Conservation (phyloP, 2,113 vertebrate species). For the Rhynchomys soricoides region DNA sequence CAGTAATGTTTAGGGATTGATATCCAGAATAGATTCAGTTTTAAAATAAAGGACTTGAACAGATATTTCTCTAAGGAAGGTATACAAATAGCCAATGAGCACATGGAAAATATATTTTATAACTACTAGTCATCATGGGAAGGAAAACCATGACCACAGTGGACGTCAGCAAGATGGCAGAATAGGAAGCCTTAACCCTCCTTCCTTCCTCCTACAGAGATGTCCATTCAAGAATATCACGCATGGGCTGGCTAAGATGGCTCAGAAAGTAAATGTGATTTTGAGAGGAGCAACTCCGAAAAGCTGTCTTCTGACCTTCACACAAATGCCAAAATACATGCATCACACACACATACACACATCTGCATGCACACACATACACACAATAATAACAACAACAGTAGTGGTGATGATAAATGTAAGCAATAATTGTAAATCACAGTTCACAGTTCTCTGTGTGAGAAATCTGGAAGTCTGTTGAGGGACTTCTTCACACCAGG, state of each 20-base stretch:
- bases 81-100: not conserved
- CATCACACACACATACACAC: not conserved
- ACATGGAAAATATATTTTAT: not conserved
- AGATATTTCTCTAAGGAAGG: not conserved
- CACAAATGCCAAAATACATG: not conserved
- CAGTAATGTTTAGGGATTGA: slow-evolving; percentile 3
- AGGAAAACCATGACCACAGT: slow-evolving; percentile 41
- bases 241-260: not conserved
- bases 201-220: not conserved
- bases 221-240: not conserved
- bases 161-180: slow-evolving; percentile 25
- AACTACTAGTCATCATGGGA: slow-evolving; percentile 36
- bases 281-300: not conserved
- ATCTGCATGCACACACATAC: not conserved
- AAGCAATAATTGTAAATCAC: not conserved
- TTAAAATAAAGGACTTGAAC: not conserved
- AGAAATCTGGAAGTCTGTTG: not conserved
- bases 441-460: not conserved
- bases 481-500: not conserved
- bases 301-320: not conserved
- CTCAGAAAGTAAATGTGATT: not conserved
- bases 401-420: not conserved
- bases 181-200: not conserved
- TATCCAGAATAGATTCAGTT: not conserved
- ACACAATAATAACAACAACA: not conserved